phyloP scores from a whole-genome alignment of 1,140 invertebrate species.

The Aphis craccivora region DNA sequence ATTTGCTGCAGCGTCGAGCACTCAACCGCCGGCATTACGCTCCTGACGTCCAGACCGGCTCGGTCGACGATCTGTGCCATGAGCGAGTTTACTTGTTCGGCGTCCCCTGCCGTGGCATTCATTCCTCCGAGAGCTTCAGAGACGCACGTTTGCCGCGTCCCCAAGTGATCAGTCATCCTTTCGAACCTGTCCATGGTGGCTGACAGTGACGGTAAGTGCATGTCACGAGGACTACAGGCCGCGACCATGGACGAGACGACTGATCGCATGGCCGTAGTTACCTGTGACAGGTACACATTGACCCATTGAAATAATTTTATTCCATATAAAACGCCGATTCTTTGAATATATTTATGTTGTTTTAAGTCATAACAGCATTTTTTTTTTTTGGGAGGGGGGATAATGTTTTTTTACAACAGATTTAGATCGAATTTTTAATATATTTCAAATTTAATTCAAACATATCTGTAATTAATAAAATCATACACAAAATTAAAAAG shows the following conservation, averaged over 20 bases:
- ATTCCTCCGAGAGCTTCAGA: background rate
- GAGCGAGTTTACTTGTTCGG: background rate
- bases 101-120: background rate
- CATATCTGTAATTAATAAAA: too few relatives aligned
- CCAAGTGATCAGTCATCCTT: slow-evolving; percentile 16
- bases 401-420: too few relatives aligned
- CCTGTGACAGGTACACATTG: background rate
- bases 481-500: too few relatives aligned
- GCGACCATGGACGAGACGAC: slow-evolving; percentile 8
- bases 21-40: background rate
- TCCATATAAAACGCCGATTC: too few relatives aligned
- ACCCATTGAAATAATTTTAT: too few relatives aligned
- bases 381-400: too few relatives aligned
- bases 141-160: background rate
- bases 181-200: slow-evolving; percentile 9
- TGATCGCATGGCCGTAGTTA: background rate
- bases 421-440: too few relatives aligned
- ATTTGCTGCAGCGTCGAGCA: background rate
- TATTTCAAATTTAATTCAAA: too few relatives aligned
- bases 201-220: background rate
- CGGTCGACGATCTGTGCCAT: slow-evolving; percentile 38
- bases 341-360: too few relatives aligned
- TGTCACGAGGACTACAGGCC: background rate
- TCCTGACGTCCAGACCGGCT: slow-evolving; percentile 43
- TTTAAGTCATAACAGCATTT: too few relatives aligned